phyloP scores from a whole-genome alignment of 2,888 invertebrate genomes.

The Pristionchus exspectatus region DNA sequence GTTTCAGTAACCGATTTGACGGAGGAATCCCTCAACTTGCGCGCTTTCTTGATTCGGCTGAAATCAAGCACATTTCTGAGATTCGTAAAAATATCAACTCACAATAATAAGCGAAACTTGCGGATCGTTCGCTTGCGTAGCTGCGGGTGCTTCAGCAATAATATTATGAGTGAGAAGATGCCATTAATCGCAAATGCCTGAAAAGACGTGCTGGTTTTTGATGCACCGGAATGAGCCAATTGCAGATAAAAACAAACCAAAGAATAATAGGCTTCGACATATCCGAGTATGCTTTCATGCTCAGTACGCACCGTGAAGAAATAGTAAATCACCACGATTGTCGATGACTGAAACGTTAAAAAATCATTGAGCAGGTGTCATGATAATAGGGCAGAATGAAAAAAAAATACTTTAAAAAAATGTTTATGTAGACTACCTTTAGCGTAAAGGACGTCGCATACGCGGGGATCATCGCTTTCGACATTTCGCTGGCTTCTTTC shows the following conservation, averaged over 20 bases:
- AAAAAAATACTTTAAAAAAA: too few species aligned
- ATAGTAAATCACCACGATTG: background rate
- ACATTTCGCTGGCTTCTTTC: background rate
- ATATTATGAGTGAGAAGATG: background rate
- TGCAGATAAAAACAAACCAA: background rate
- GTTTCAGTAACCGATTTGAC: background rate
- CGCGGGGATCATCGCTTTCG: background rate
- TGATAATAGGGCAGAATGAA: too few species aligned
- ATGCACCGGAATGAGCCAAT: too few species aligned
- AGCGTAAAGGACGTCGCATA: background rate
- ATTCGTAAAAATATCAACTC: background rate
- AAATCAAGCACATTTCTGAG: background rate
- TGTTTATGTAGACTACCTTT: background rate
- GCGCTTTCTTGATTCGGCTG: background rate
- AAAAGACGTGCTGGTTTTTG: too few species aligned
- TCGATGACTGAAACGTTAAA: background rate
- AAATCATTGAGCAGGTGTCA: background rate
- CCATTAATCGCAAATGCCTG: background rate
- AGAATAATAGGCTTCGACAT: background rate
- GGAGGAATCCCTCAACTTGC: background rate
- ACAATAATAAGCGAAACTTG: background rate
- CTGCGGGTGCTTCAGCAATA: background rate
- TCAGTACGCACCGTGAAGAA: background rate
- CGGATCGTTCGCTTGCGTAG: background rate
- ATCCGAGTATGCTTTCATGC: background rate